Evolutionary conservation across 1,140 invertebrate species (phyloP), one percentile per base, ranked within the genome.

Genomic region (Trachymyrmex cornetzi): DNA sequence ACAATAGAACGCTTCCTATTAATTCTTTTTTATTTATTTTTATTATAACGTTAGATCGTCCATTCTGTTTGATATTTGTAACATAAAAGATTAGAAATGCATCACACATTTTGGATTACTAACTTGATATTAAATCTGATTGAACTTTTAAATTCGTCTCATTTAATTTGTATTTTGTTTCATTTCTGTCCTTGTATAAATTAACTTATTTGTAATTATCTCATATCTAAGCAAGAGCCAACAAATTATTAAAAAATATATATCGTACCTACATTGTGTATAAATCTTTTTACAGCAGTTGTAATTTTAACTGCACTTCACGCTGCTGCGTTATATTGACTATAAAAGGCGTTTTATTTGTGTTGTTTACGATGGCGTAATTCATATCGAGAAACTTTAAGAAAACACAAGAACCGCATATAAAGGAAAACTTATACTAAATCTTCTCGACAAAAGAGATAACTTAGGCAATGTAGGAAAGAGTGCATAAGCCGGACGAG

Each of bases 281-380:
- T 50, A 82, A 74, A 74, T n/a, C 48, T n/a, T 59, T 74, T 82
- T 61, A 59, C 74, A 6, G n/a, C 24, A 7, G 34, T 72, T 82
- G 24, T 30, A 59, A 59, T 44, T 74, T 74, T 48, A 50, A 74
- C 12, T 59, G n/a, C 38, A 2, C 16, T 34, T 84, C 14, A 50
- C 55, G 34, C 55, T 19, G 55, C n/a, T 74, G 38, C 38, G 24
- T 50, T 34, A 44, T 30, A 34, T 48, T 61, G 67, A 55, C n/a
- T 48, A 24, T 71, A 84, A 84, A 82, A 34, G 19, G 0, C n/a
- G 19, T 84, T 84, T 84, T 84, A 84, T 14, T 84, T 22, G 80
- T 44, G 22, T 61, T 61, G 69, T 75, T 74, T 74, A 84, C 44
- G 69, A 72, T 71, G 44, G 50, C 19, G 22, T 72, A 59, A 72